Conservation (phyloP, 2,797 vertebrate genomes). For the Onychomys arenicola region DNA sequence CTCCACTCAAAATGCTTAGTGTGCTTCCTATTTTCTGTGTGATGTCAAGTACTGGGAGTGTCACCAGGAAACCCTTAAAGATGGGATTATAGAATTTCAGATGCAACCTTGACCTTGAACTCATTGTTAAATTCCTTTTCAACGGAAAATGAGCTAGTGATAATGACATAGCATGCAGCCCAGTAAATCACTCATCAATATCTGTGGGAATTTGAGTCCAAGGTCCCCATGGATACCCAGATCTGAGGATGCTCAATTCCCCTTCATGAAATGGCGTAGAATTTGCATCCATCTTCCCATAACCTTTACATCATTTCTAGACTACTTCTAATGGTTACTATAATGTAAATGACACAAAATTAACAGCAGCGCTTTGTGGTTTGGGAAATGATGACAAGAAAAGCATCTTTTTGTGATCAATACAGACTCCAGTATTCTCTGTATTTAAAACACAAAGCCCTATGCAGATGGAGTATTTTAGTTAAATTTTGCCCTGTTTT, state of each 20-base stretch:
- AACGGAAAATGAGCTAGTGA: constrained; percentile 35
- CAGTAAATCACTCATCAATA: background rate
- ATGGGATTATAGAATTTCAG: constrained; percentile 45
- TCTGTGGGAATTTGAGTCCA: background rate
- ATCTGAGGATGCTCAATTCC: background rate
- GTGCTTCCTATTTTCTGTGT: constrained; percentile 19
- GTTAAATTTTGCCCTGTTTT: background rate
- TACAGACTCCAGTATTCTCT: background rate
- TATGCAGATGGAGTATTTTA: background rate
- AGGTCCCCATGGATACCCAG: background rate
- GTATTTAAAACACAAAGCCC: background rate
- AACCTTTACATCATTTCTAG: background rate
- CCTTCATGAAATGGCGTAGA: background rate
- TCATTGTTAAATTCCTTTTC: constrained; percentile 22
- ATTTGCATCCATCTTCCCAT: background rate
- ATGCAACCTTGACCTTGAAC: constrained; percentile 48
- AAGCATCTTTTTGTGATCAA: background rate
- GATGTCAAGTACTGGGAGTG: background rate
- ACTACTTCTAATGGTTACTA: background rate
- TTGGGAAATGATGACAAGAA: background rate
- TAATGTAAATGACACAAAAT: background rate
- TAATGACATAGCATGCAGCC: background rate
- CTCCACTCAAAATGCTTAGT: constrained; percentile 9
- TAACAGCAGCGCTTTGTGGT: background rate
- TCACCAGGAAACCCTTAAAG: constrained; percentile 35